phyloP scores from a whole-genome alignment of 1,140 invertebrate genomes.

The Drosophila mayri region DNA sequence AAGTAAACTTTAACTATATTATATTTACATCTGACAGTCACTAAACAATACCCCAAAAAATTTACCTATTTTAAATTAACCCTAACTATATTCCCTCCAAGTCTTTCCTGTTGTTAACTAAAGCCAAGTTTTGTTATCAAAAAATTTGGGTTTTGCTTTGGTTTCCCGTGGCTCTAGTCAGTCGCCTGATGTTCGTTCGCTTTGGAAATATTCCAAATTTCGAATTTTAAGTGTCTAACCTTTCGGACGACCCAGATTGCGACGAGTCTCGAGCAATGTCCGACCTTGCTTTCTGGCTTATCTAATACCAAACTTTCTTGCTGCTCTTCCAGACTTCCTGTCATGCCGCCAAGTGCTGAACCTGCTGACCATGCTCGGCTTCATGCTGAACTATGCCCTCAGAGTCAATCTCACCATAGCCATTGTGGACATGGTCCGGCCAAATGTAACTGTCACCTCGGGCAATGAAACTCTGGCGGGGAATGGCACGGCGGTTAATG shows the following conservation, averaged over 20 bases:
- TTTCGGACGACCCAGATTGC: slow-evolving; percentile 22
- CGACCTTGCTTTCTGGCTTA: slow-evolving; percentile 4
- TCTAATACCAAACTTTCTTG: slow-evolving; percentile 11
- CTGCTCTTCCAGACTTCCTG: slow-evolving; percentile 87
- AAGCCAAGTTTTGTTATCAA: slow-evolving; percentile 37
- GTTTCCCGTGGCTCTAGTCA: background rate
- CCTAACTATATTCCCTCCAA: background rate
- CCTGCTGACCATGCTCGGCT: slow-evolving; percentile 93
- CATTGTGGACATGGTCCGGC: slow-evolving; percentile 92
- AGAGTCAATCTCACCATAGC: slow-evolving; percentile 95
- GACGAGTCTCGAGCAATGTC: slow-evolving; percentile 9
- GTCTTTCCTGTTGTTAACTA: background rate
- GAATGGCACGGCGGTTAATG: slow-evolving; percentile 68
- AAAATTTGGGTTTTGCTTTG: background rate
- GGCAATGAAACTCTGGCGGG: slow-evolving; percentile 57
- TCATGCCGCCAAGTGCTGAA: slow-evolving; percentile 92
- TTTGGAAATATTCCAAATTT: slow-evolving; percentile 40
- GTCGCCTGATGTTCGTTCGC: slow-evolving; percentile 10
- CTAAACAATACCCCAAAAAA: background rate
- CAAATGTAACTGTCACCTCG: slow-evolving; percentile 80
- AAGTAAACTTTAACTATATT: too few relatives aligned
- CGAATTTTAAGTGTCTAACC: slow-evolving; percentile 44
- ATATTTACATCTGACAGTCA: too few relatives aligned
- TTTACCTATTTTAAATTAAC: background rate
- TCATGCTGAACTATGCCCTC: slow-evolving; percentile 95